A percentile compares a stretch with the other conserved stretches of the same genome.
Evolutionary conservation across 2,888 invertebrate genomes (phyloP).

Genomic region (Hemicrepidius hirtus): DNA sequence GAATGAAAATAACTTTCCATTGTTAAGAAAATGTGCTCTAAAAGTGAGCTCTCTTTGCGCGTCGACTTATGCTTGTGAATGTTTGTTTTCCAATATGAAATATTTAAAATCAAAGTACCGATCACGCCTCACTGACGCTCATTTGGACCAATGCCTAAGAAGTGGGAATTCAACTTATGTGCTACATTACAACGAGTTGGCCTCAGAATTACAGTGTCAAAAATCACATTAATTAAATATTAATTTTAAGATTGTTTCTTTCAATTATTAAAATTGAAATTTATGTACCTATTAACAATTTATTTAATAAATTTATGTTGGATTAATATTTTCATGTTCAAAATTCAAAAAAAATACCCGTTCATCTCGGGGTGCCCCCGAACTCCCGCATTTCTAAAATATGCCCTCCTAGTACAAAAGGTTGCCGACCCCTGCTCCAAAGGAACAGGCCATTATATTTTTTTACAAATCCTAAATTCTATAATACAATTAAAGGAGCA

Average conservation of each 20-base stretch:
- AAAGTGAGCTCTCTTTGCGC: constrained; percentile 39
- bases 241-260: constrained; percentile 10
- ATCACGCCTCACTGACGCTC: constrained; percentile 24
- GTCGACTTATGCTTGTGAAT: constrained; percentile 39
- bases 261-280: constrained; percentile 10
- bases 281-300: too few species aligned
- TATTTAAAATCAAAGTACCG: constrained; percentile 37
- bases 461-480: neutral
- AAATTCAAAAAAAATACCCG: too few species aligned
- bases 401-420: too few species aligned
- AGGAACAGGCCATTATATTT: constrained; percentile 1
- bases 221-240: constrained; percentile 13
- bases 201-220: constrained; percentile 12
- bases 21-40: constrained; percentile 43
- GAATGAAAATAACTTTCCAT: constrained; percentile 32
- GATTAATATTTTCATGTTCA: too few species aligned
- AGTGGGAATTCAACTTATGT: constrained; percentile 31
- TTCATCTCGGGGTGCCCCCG: too few species aligned
- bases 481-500: too few species aligned
- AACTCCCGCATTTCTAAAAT: too few species aligned
- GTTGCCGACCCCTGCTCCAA: too few species aligned
- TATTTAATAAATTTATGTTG: too few species aligned
- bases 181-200: constrained; percentile 15
- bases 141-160: constrained; percentile 27
- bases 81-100: constrained; percentile 45